phyloP scores from a whole-genome alignment of 2,113 vertebrate genomes.

The Epinephelus lanceolatus region DNA sequence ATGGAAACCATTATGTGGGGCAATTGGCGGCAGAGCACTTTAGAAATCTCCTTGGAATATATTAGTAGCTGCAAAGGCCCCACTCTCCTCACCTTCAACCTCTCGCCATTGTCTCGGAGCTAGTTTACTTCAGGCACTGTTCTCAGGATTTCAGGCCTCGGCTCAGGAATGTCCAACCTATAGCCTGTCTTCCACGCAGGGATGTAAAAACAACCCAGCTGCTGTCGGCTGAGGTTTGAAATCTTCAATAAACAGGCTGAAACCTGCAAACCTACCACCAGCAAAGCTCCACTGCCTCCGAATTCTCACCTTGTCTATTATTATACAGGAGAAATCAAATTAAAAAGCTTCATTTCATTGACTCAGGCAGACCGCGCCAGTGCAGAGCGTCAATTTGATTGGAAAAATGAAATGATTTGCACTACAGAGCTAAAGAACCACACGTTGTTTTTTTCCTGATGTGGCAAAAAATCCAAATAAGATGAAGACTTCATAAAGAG shows the following conservation, averaged over 20 bases:
- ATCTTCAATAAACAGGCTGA: not conserved
- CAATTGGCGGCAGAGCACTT: conserved; percentile 75
- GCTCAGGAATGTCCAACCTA: conserved; percentile 62
- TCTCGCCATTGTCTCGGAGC: conserved; percentile 60
- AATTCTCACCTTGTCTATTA: not conserved
- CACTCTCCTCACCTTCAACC: conserved; percentile 71
- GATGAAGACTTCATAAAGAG: conserved; percentile 41
- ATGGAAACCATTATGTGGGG: conserved; percentile 85
- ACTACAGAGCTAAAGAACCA: conserved; percentile 14
- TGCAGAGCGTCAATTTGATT: conserved; percentile 19
- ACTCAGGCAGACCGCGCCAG: not conserved
- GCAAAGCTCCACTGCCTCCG: not conserved
- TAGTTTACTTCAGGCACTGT: conserved; percentile 55
- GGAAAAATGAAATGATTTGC: conserved; percentile 40
- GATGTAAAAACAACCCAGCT: conserved; percentile 41
- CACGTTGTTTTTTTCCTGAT: conserved; percentile 43
- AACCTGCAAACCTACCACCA: not conserved
- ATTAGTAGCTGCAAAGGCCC: conserved; percentile 71
- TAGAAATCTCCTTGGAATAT: conserved; percentile 79
- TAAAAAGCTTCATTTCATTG: not conserved
- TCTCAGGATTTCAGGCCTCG: conserved; percentile 62
- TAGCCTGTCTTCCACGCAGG: conserved; percentile 11
- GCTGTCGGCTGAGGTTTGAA: not conserved
- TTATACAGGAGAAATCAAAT: conserved; percentile 7
- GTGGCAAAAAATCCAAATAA: conserved; percentile 52